Percentiles rank a stretch among this genome's conserved stretches.
Evolutionary conservation across 2,113 vertebrate genomes (phyloP).

Genomic region (Montifringilla adamsi): DNA sequence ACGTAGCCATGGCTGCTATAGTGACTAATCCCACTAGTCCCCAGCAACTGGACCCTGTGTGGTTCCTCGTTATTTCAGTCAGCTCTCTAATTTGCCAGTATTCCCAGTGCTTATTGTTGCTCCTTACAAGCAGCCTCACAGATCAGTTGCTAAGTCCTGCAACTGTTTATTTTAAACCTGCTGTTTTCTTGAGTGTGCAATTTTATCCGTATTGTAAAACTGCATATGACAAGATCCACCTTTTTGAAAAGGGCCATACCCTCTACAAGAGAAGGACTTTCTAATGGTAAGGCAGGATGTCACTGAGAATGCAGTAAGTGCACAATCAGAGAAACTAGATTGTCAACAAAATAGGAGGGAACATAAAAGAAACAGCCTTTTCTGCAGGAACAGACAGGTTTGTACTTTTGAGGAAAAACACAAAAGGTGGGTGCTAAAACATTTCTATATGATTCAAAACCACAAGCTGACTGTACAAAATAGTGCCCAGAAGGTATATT

Average conservation of each 20-base stretch:
- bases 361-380: background rate
- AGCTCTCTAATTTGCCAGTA: background rate
- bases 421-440: background rate
- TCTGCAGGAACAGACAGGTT: background rate
- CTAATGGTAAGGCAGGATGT: background rate
- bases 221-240: background rate
- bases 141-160: background rate
- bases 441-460: background rate
- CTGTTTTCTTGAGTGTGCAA: background rate
- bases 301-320: background rate
- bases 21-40: background rate
- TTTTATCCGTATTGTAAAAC: background rate
- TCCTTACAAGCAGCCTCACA: background rate
- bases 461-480: background rate
- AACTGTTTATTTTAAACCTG: background rate
- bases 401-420: background rate
- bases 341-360: background rate
- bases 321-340: background rate
- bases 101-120: background rate
- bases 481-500: background rate
- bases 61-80: background rate
- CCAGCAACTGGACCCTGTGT: background rate
- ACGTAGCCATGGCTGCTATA: background rate
- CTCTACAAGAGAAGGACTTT: background rate
- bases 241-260: background rate